Evolutionary conservation across 53 echinoderm and acorn worm species (phyloP), one percentile per base, ranked within the genome.

Genomic region (Stichopus horrens): DNA sequence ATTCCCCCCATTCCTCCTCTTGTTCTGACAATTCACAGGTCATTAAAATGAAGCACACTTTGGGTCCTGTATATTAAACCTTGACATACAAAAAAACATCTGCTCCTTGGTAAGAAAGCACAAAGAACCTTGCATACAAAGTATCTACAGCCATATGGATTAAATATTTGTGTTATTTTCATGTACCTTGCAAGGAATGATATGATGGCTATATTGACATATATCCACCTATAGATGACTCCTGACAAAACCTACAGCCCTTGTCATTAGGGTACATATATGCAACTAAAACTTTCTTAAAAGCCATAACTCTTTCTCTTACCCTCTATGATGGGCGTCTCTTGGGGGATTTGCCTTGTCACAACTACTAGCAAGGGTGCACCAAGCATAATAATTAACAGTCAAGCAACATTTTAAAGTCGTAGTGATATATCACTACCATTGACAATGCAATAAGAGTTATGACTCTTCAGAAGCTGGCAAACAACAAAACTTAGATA

Each of bases 11-110:
- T 5, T 53, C 8, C 55, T 19, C 9, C 10, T 63, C 63, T 16
- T 63, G 63, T 0, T 19, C 53, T 79, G 79, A 79, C 54, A 79
- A 52, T 79, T 79, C 19, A 79, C 79, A 79, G 79, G 79, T 79
- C 79, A 79, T 53, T 79, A 79, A 19, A 5, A 55, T 19, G 55
- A 79, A 53, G 19, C 54, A 52, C 19, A 10, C 63, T 63, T 63
- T 63, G 10, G 11, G 4, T 37, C 37, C 37, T 37, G 37, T 37
- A 37, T 63, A 16, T 16, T 16, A 63, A 13, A 63, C 63, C 63
- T 63, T 5, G 63, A 13, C 77, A 18, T 7, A 4, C 4, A n/a
- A 53, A 55, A 79, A 16, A 13, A 79, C 79, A 79, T 79, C 53
- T 79, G 79, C 54, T 79, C 13, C 9, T 53, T 79, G 79, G 51